Base-by-base conservation (phyloP, 2,113 vertebrate genomes). In the Synchiropus splendidus region DNA sequence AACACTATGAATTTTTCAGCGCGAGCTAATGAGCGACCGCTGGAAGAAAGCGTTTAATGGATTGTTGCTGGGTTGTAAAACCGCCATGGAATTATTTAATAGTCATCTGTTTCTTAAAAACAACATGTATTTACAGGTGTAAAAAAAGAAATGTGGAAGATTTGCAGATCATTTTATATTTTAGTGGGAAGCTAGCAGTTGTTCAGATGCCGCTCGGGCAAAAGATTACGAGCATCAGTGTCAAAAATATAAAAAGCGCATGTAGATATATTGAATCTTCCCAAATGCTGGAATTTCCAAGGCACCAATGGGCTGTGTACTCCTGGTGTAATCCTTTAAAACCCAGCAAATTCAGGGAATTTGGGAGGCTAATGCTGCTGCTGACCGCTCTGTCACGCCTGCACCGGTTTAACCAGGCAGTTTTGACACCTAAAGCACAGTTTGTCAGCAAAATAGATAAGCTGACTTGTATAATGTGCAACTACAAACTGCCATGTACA, bases 251-350 rank as follows among this genome's bases (percentile, higher is more conserved):
- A 53, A 59, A 61, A 70, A 43, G 30, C 61, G 64, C 51, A 17
- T 21, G 36, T 37, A 16, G 47, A 47, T 65, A 9, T 31, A 18
- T 21, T 79, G 64, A 61, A 60, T 67, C 67, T 60, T 49, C 46
- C 37, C 51, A 55, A 62, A 42, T 46, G 34, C 39, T 64, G 64
- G 57, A 71, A 45, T 55, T 70, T 68, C 51, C 54, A 37, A 42
- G 39, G 56, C 51, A 51, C 54, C 42, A 12, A 30, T 64, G 54
- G 66, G 57, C 72, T 39, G 45, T 64, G 48, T 56, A 43, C 51
- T 53, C 60, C 39, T 32, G 12, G 9, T 35, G 52, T 79, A 84
- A 86, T 82, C 75, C 79, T 65, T 67, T 72, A 67, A 76, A 78
- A 72, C 62, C 74, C 45, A 10, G 51, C 60, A 73, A 76, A 75